Conservation (phyloP, 2,113 vertebrate genomes). For the Colossoma macropomum region DNA sequence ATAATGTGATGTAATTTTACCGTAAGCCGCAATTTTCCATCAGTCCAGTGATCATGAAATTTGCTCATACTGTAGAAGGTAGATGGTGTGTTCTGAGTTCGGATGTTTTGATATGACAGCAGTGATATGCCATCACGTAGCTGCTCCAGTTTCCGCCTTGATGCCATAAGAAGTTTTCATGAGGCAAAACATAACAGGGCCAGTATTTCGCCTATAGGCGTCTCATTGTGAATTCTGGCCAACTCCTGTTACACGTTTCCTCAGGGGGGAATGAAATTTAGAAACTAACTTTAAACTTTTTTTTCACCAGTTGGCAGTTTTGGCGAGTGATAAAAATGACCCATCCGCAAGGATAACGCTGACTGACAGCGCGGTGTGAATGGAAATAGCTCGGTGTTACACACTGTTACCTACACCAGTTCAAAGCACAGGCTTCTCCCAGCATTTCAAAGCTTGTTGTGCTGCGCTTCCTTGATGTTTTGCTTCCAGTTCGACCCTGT, state of each 20-base stretch:
- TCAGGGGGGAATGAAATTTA: conserved; percentile 68
- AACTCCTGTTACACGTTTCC: conserved; percentile 65
- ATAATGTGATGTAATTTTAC: no score
- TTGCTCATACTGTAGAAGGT: no score
- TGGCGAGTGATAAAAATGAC: conserved; percentile 79
- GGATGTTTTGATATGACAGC: neutral
- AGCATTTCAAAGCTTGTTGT: conserved; percentile 32
- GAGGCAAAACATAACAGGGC: conserved; percentile 48
- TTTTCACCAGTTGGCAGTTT: conserved; percentile 70
- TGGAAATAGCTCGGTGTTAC: conserved; percentile 66
- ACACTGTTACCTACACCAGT: conserved; percentile 71
- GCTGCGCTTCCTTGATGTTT: conserved; percentile 28
- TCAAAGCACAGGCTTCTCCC: conserved; percentile 67
- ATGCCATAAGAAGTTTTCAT: neutral
- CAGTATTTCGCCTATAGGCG: conserved; percentile 71
- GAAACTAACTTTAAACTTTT: conserved; percentile 72
- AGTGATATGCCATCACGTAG: neutral
- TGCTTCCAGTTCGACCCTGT: conserved; percentile 10
- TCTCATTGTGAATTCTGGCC: conserved; percentile 73
- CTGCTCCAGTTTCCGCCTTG: neutral
- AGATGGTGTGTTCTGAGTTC: neutral
- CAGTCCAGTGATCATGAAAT: no score
- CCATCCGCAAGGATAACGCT: conserved; percentile 67
- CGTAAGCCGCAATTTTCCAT: no score
- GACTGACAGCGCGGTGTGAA: conserved; percentile 69